A percentile compares a stretch with the other conserved stretches of the same genome.
Evolutionary conservation across 2,797 vertebrate species (phyloP).

Genomic region (Gila robusta): DNA sequence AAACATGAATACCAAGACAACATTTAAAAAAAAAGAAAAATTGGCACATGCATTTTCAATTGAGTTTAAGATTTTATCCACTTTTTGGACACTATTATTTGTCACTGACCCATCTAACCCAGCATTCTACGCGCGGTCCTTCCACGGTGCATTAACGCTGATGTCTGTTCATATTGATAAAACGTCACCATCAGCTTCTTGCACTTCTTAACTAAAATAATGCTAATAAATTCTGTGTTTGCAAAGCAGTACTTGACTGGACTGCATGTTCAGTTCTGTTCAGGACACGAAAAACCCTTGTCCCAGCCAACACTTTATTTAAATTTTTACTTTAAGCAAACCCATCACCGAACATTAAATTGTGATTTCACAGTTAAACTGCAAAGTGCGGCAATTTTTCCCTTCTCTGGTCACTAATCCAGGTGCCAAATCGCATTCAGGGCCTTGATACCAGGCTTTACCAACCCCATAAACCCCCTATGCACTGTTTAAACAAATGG

Average conservation of each 20-base stretch:
- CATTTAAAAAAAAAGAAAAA: neutral
- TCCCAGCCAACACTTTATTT: slow-evolving; percentile 42
- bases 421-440: slow-evolving; percentile 72
- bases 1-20: neutral
- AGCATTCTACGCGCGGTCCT: neutral
- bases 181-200: neutral
- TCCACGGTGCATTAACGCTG: neutral
- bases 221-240: slow-evolving; percentile 75
- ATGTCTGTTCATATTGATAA: neutral
- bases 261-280: slow-evolving; percentile 55
- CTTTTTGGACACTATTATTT: neutral
- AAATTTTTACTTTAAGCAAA: slow-evolving; percentile 10
- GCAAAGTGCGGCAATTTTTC: slow-evolving; percentile 74
- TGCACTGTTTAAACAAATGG: slow-evolving; percentile 68
- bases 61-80: neutral
- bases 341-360: neutral
- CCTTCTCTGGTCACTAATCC: slow-evolving; percentile 77
- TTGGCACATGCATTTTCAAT: neutral
- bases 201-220: slow-evolving; percentile 58
- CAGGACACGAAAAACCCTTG: slow-evolving; percentile 55
- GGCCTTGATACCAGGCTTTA: slow-evolving; percentile 72
- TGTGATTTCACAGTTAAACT: slow-evolving; percentile 40
- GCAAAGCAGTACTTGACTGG: slow-evolving; percentile 70
- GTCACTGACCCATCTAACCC: neutral
- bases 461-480: slow-evolving; percentile 62